These are phyloP conservation scores for Nothoprocta pentlandii DNA, from an alignment of 2,113 vertebrate species.

Conservation along the genomic window DNA sequence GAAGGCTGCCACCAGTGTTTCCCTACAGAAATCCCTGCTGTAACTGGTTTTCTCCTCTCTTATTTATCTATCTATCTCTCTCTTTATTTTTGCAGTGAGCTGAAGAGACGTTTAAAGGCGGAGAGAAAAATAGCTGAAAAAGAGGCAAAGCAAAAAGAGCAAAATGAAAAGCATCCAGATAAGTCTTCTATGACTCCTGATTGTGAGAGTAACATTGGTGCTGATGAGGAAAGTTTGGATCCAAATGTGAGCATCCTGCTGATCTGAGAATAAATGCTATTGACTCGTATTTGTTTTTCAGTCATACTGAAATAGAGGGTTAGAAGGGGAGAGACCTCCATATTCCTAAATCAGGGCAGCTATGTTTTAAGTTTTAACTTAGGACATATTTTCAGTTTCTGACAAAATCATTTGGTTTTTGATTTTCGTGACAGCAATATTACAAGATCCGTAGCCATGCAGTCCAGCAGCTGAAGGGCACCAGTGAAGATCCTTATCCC, in stretches of 20 bases:
- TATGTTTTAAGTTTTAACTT: neutral
- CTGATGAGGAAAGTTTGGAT: constrained; percentile 92
- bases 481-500: constrained; percentile 92
- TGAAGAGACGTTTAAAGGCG: constrained; percentile 93
- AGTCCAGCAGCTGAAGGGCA: constrained; percentile 90
- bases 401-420: neutral
- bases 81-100: constrained; percentile 82
- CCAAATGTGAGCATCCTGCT: constrained; percentile 87
- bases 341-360: neutral
- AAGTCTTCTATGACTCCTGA: constrained; percentile 37
- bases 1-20: neutral
- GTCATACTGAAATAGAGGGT: neutral
- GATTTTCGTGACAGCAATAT: constrained; percentile 88
- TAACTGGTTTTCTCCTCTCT: neutral
- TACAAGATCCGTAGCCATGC: constrained; percentile 95
- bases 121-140: constrained; percentile 94
- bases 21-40: neutral
- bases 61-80: too few relatives aligned
- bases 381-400: neutral
- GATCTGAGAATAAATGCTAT: neutral
- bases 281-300: neutral
- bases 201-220: constrained; percentile 52
- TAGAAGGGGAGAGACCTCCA: neutral
- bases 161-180: constrained; percentile 74
- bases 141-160: constrained; percentile 89